Conservation (phyloP, 2,888 invertebrate species). For the Athrips mouffetella region DNA sequence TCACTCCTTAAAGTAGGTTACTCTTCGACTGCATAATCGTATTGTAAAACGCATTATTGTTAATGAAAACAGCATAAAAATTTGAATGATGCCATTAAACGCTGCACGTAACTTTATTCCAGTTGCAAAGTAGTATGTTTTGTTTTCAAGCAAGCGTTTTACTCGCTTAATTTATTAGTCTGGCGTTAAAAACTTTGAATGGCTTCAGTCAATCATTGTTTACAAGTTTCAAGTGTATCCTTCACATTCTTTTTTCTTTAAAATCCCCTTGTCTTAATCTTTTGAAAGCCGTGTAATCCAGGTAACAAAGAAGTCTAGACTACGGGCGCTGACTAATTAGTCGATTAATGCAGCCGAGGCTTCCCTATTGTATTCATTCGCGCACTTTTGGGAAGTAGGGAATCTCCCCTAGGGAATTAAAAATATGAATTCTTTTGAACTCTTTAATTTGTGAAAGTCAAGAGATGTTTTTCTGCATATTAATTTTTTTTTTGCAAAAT, state of each 20-base stretch:
- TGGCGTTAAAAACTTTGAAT: constrained; percentile 4
- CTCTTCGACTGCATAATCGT: too few species aligned
- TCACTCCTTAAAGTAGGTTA: too few species aligned
- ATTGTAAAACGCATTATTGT: too few species aligned
- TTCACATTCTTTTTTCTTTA: neutral
- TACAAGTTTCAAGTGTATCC: neutral
- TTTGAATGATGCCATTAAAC: too few species aligned
- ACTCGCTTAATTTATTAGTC: constrained; percentile 2
- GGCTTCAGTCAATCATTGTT: constrained; percentile 5
- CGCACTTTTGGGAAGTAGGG: neutral
- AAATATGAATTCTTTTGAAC: neutral
- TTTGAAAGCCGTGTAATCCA: neutral
- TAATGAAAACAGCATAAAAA: too few species aligned
- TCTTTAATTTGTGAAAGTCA: neutral
- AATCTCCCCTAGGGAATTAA: neutral
- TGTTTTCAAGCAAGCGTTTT: neutral
- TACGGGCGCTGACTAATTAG: constrained; percentile 45
- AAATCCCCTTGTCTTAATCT: neutral
- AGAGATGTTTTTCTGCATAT: neutral
- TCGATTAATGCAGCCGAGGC: constrained; percentile 39
- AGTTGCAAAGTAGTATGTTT: neutral
- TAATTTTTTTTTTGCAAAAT: too few species aligned
- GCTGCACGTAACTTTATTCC: too few species aligned
- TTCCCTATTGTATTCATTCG: neutral
- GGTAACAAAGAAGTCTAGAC: constrained; percentile 49